Conservation (phyloP, 2,113 vertebrate genomes). For the Probosciger aterrimus region DNA sequence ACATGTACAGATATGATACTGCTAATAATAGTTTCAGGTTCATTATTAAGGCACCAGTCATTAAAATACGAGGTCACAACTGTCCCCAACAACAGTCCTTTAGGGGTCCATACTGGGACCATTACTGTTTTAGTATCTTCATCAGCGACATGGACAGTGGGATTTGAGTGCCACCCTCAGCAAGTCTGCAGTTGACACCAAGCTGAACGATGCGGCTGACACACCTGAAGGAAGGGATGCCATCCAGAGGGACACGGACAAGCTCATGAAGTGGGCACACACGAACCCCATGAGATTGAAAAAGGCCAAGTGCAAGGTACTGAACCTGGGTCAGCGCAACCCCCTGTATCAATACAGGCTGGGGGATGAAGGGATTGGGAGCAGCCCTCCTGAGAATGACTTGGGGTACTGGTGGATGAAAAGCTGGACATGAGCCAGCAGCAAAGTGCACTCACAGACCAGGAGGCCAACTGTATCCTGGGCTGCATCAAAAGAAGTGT, state of each 20-base stretch:
- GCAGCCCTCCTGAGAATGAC: rapidly evolving
- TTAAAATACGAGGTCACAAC: neutral
- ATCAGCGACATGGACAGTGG: rapidly evolving
- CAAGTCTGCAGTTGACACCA: neutral
- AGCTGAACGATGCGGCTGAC: neutral
- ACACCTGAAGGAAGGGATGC: neutral
- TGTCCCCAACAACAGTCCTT: neutral
- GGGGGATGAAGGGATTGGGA: neutral
- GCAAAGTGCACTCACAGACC: rapidly evolving
- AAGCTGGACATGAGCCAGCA: rapidly evolving
- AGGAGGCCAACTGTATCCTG: rapidly evolving
- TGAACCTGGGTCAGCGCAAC: neutral
- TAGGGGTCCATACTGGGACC: neutral
- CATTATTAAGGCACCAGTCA: neutral
- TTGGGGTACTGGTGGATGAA: neutral
- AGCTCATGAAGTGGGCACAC: neutral
- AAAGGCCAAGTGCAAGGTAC: neutral
- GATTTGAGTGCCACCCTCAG: neutral
- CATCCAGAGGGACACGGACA: neutral
- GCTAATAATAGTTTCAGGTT: neutral
- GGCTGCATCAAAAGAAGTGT: neutral
- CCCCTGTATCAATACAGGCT: too few species aligned
- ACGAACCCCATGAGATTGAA: neutral
- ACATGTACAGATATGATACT: neutral
- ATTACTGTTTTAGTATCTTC: neutral